Percentiles rank a stretch among this genome's conserved stretches.
These are phyloP conservation scores for Mormyrus iriodes DNA, from an alignment of 2,113 vertebrate species.

Conservation along the genomic window DNA sequence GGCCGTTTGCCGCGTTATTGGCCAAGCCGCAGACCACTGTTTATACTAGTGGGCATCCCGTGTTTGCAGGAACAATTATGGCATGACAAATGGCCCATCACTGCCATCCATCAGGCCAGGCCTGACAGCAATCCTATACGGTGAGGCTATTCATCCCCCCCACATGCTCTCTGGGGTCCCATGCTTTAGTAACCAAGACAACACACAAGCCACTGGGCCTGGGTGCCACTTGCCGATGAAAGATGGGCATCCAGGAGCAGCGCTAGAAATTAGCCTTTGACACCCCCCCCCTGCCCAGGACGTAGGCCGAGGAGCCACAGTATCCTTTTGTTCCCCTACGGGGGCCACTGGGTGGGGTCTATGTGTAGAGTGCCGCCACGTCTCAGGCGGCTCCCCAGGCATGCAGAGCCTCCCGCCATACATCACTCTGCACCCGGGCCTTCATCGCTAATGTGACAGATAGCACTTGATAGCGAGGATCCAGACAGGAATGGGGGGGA, in stretches of 20 bases:
- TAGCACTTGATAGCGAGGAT: neutral
- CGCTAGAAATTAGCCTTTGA: constrained; percentile 72
- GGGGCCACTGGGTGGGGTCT: neutral
- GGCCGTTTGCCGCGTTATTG: constrained; percentile 91
- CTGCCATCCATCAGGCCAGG: constrained; percentile 90
- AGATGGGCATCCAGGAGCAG: constrained; percentile 62
- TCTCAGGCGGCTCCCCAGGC: neutral
- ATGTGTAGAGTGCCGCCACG: neutral
- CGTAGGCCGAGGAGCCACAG: neutral
- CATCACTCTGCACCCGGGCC: neutral
- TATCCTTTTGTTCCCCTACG: neutral
- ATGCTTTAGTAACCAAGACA: constrained; percentile 90
- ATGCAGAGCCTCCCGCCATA: neutral
- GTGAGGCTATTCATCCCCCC: constrained; percentile 86
- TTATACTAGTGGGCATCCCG: constrained; percentile 96
- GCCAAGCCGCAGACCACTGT: constrained; percentile 82
- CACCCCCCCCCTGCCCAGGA: constrained; percentile 37
- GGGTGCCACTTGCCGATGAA: constrained; percentile 69
- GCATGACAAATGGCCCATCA: constrained; percentile 99
- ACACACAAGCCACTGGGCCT: constrained; percentile 72
- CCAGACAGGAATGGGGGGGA: neutral
- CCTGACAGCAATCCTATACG: constrained; percentile 99
- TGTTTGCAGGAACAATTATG: constrained; percentile 99
- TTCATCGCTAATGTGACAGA: neutral
- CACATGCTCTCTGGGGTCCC: constrained; percentile 86